phyloP scores from a whole-genome alignment of 2,797 vertebrate species.

The Argentina silus region DNA sequence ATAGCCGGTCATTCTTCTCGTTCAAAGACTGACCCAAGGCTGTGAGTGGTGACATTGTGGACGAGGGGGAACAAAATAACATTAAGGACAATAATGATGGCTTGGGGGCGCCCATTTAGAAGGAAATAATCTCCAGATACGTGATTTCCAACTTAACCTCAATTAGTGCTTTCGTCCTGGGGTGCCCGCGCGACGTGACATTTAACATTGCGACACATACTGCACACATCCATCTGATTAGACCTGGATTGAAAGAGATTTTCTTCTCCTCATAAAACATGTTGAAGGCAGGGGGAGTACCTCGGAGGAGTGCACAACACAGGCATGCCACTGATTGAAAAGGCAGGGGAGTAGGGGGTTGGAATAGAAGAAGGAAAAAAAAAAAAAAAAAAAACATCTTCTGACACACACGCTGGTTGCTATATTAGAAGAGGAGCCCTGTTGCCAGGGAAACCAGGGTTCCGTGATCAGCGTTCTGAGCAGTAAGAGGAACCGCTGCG shows the following conservation, averaged over 20 bases:
- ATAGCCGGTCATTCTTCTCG: neutral
- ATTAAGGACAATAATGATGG: constrained; percentile 8
- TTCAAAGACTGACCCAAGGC: neutral
- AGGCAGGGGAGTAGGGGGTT: neutral
- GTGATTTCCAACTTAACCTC: constrained; percentile 9
- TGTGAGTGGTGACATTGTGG: neutral
- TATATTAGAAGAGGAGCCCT: constrained; percentile 8
- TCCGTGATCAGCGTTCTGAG: constrained; percentile 37
- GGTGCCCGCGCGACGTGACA: neutral
- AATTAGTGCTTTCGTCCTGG: neutral
- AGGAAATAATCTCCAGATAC: neutral
- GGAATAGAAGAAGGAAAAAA: neutral
- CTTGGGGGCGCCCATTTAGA: constrained; percentile 2
- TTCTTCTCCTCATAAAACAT: neutral
- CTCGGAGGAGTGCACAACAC: constrained; percentile 5
- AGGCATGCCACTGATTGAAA: constrained; percentile 9
- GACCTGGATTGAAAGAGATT: neutral
- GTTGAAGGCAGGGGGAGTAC: neutral
- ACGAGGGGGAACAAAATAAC: neutral
- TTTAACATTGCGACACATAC: neutral
- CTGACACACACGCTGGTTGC: constrained; percentile 2
- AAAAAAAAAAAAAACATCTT: neutral
- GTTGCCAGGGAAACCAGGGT: constrained; percentile 45
- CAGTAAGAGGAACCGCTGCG: constrained; percentile 49
- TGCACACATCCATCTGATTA: neutral